A percentile compares a stretch with the other conserved stretches of the same genome.
Evolutionary conservation across 2,113 vertebrate genomes (phyloP).

Genomic region (Danionella cerebrum): DNA sequence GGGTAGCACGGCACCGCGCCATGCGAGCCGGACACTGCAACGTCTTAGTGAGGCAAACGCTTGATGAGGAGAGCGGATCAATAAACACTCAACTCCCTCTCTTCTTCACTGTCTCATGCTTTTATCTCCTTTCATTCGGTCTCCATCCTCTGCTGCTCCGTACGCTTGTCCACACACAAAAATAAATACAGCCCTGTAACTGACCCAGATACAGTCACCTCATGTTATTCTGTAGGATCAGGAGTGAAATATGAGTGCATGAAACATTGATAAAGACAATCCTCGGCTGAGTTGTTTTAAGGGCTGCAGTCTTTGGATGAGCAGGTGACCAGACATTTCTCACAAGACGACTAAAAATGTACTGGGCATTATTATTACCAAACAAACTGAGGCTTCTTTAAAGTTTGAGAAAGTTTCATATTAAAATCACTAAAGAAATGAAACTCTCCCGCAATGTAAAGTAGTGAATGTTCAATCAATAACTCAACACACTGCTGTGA

Average conservation of each 20-base stretch:
- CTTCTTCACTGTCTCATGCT: neutral
- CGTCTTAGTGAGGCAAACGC: conserved; percentile 46
- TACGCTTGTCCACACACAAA: neutral
- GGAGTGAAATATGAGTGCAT: neutral
- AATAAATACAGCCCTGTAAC: neutral
- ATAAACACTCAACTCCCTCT: conserved; percentile 39
- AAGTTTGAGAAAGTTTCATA: too few species aligned
- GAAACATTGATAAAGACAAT: neutral
- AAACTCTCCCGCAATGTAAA: too few species aligned
- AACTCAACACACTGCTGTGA: too few species aligned
- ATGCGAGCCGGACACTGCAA: conserved; percentile 40
- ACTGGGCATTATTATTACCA: too few species aligned
- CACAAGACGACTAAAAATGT: too few species aligned
- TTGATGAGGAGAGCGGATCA: conserved; percentile 56
- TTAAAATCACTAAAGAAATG: too few species aligned
- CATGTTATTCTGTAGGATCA: neutral
- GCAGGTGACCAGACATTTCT: too few species aligned
- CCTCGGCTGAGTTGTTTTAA: neutral
- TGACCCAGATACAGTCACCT: neutral
- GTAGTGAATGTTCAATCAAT: too few species aligned
- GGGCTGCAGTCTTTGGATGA: too few species aligned
- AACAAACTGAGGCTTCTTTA: too few species aligned
- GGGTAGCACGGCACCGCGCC: conserved; percentile 41
- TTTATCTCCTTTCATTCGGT: neutral
- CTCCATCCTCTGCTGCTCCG: neutral